Percentiles rank a stretch among this genome's conserved stretches.
Evolutionary conservation across 2,888 invertebrate genomes (phyloP).

Genomic region (Chalcosyrphus nemorum): DNA sequence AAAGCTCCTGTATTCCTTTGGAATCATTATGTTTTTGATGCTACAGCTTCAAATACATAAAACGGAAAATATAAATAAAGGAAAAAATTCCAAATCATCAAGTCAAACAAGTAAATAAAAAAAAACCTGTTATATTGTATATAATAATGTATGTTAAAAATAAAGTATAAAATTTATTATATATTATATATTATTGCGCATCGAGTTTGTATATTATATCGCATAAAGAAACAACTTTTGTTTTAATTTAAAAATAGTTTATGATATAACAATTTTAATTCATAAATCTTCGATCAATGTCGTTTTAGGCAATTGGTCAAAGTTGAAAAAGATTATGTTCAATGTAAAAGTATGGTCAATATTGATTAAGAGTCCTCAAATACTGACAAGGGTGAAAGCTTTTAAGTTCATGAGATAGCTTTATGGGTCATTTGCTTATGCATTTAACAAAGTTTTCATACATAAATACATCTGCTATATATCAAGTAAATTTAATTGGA

Average conservation of each 20-base stretch:
- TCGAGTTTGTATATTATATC: constrained; percentile 60
- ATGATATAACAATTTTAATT: background rate
- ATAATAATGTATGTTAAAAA: constrained; percentile 45
- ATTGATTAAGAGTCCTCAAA: too few relatives aligned
- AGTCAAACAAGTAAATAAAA: too few relatives aligned
- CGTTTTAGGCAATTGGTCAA: constrained; percentile 73
- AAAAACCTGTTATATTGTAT: constrained; percentile 53
- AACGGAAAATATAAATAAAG: background rate
- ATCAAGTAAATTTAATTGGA: background rate
- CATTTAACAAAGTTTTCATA: too few relatives aligned
- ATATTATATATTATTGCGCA: constrained; percentile 30
- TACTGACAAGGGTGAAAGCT: too few relatives aligned
- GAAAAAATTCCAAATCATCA: constrained; percentile 24
- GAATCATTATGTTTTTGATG: constrained; percentile 11
- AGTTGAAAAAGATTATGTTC: background rate
- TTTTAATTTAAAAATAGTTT: background rate
- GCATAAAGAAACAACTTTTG: constrained; percentile 34
- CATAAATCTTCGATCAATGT: constrained; percentile 60
- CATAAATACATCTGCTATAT: background rate
- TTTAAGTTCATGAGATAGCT: too few relatives aligned
- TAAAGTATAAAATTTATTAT: constrained; percentile 11
- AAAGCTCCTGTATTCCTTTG: constrained; percentile 30
- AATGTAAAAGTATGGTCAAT: too few relatives aligned
- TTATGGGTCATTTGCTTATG: too few relatives aligned
- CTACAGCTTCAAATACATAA: constrained; percentile 29